Evolutionary conservation across 1,140 invertebrate species (phyloP), one percentile per base, ranked within the genome.

Genomic region (Platyscapa corneri): DNA sequence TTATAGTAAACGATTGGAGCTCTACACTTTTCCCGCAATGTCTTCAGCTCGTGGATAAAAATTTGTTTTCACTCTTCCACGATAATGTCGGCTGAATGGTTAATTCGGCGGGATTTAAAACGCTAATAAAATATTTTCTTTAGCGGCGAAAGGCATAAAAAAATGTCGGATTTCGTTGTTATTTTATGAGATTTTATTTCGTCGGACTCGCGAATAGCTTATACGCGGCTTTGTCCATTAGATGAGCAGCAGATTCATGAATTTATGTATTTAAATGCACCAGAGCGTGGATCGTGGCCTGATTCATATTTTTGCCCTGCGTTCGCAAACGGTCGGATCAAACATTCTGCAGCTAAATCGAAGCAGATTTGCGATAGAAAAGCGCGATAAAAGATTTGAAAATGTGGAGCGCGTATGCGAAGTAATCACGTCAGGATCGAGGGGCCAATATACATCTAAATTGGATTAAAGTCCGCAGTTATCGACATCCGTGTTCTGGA

Each of bases 211-310:
- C 70, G n/a, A 42, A 74, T 27, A 74, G 39, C 27, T n/a, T n/a
- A 42, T 14, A 32, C 8, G n/a, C n/a, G 37, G 0, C 20, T 74
- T 42, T 74, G 37, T 37, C 12, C 37, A n/a, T 74, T 37, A 20
- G 8, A 70, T 70, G 37, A 23, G 18, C 16, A 1, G 8, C 3
- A 60, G 56, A 60, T 39, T 72, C 34, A 70, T 27, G 67, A 72
- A 72, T 39, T 37, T 27, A 72, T 72, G 18, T 37, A 72, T 72
- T 72, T 72, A 72, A 37, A 72, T 72, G 16, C 37, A 72, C 18
- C 18, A 39, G 67, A 72, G 34, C 20, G 34, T 60, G 27, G 2
- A 23, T 27, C 23, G 20, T 39, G 18, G 37, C 12, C 67, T 72
- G 37, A 72, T 72, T 39, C 67, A 39, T 72, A 72, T 32, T 72